Evolutionary conservation across 2,113 vertebrate genomes (phyloP).

Genomic region (Thinocorus orbignyianus): DNA sequence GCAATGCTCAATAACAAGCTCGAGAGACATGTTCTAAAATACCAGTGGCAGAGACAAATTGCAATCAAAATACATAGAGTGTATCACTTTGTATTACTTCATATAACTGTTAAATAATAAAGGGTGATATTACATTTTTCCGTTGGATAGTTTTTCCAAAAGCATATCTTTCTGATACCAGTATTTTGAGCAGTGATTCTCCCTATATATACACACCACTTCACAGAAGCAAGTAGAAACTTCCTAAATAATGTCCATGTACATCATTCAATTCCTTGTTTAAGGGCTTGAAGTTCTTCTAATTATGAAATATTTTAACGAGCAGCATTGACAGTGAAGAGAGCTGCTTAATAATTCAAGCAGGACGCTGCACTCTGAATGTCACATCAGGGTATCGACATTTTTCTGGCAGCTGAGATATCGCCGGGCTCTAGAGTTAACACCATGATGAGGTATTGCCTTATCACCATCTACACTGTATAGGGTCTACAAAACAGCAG

Average conservation of each 20-base stretch:
- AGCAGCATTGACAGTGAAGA: neutral
- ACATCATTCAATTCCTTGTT: neutral
- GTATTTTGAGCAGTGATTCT: neutral
- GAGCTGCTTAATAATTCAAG: constrained; percentile 24
- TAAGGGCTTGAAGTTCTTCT: neutral
- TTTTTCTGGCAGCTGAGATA: neutral
- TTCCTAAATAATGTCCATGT: neutral
- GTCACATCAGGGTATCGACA: neutral
- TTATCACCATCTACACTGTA: neutral
- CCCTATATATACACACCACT: neutral
- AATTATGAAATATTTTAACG: neutral
- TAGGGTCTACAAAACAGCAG: constrained; percentile 15
- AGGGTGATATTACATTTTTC: neutral
- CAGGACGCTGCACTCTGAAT: neutral
- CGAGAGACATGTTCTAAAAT: neutral
- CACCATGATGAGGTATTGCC: neutral
- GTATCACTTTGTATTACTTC: neutral
- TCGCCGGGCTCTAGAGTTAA: constrained; percentile 3
- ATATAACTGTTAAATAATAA: neutral
- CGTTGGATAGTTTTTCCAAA: neutral
- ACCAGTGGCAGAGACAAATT: neutral
- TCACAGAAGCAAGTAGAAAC: neutral
- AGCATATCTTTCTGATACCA: neutral
- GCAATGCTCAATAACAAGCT: neutral
- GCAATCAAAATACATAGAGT: neutral